Evolutionary conservation across 2,113 vertebrate species (phyloP).

Genomic region (Cryptotis parvus): DNA sequence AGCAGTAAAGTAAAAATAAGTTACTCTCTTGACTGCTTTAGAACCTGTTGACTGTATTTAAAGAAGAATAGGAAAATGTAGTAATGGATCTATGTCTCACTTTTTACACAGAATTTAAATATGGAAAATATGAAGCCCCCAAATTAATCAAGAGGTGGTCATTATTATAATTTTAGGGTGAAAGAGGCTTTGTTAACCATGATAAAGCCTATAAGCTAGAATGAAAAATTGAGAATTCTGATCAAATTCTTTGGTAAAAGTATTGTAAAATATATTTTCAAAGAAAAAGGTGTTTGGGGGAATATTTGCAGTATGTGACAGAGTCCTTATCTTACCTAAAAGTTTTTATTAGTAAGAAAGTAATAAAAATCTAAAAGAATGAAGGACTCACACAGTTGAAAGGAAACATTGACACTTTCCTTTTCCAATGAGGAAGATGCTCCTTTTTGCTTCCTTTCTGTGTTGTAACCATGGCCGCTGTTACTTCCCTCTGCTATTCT

Average conservation of each 20-base stretch:
- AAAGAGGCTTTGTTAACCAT: background rate
- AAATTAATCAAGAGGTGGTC: background rate
- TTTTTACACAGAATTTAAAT: conserved; percentile 6
- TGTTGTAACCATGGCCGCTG: background rate
- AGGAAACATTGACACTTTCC: background rate
- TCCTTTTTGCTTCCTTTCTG: background rate
- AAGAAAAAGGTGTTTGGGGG: background rate
- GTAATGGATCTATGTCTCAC: background rate
- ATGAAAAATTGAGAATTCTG: background rate
- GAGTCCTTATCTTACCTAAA: background rate
- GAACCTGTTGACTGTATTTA: background rate
- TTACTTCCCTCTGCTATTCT: background rate
- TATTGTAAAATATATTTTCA: background rate
- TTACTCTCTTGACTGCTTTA: background rate
- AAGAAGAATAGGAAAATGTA: background rate
- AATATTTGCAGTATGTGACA: background rate
- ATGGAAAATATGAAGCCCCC: background rate
- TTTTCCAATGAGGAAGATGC: background rate
- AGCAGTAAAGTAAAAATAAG: background rate
- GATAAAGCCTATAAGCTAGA: background rate
- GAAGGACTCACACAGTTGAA: background rate
- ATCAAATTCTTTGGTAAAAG: background rate
- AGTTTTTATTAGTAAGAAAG: background rate
- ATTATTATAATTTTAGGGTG: background rate
- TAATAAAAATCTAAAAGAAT: conserved; percentile 11